A percentile compares a stretch with the other conserved stretches of the same genome.
Conservation (phyloP, 2,888 invertebrate species). For the Norana najaformis region DNA sequence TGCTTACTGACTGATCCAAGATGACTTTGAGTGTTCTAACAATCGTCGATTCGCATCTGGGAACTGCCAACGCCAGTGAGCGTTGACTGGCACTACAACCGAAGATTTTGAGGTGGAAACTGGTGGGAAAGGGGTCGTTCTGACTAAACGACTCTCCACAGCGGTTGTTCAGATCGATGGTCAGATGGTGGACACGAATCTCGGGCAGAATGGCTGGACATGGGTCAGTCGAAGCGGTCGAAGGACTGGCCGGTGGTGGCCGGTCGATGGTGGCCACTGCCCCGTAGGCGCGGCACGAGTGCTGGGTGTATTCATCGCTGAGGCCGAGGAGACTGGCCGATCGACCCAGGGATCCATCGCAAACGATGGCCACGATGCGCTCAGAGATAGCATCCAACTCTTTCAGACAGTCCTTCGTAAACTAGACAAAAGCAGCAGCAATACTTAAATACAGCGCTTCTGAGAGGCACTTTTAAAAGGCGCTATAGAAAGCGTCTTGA, state of each 20-base stretch:
- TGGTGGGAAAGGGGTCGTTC: constrained; percentile 44
- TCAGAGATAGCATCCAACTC: constrained; percentile 49
- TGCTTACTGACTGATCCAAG: constrained; percentile 59
- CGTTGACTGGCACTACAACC: constrained; percentile 52
- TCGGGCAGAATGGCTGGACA: constrained; percentile 46
- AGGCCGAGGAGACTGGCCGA: constrained; percentile 53
- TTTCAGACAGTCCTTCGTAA: constrained; percentile 50
- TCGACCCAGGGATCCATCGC: constrained; percentile 54
- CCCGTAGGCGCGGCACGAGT: constrained; percentile 53
- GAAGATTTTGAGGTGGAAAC: constrained; percentile 56
- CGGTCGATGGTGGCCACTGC: constrained; percentile 56
- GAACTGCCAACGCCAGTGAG: constrained; percentile 55
- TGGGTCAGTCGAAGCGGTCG: constrained; percentile 40
- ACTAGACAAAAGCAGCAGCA: constrained; percentile 48
- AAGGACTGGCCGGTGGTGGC: constrained; percentile 1
- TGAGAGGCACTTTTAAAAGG: not conserved
- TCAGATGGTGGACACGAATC: constrained; percentile 50
- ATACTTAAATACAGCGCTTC: not conserved
- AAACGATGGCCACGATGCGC: constrained; percentile 53
- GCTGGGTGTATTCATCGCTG: constrained; percentile 54
- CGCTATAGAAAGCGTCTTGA: too few relatives aligned
- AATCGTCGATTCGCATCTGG: constrained; percentile 54
- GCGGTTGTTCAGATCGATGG: constrained; percentile 56
- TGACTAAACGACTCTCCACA: constrained; percentile 43
- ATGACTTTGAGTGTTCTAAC: constrained; percentile 55